phyloP scores from a whole-genome alignment of 2,113 vertebrate species.

The Lagopus leucura region DNA sequence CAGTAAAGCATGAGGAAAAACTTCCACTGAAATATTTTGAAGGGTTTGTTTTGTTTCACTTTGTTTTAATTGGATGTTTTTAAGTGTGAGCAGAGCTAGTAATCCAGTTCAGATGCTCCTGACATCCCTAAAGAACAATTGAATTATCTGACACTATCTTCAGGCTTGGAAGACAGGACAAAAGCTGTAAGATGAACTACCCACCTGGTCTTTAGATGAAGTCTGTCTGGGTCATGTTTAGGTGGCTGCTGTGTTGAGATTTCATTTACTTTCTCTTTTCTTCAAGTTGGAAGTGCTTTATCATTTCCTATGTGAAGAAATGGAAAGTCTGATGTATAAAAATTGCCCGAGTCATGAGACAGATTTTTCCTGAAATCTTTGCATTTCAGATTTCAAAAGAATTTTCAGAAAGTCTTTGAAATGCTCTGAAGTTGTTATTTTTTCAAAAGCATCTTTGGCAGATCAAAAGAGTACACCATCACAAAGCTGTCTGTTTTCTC shows the following conservation, averaged over 20 bases:
- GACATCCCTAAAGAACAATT: background rate
- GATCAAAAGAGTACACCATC: background rate
- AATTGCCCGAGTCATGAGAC: background rate
- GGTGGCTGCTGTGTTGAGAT: background rate
- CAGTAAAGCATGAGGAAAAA: background rate
- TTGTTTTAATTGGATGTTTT: background rate
- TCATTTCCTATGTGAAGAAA: background rate
- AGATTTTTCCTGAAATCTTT: constrained; percentile 22
- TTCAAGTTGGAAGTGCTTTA: background rate
- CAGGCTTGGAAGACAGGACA: background rate
- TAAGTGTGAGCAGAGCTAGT: background rate
- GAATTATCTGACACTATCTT: background rate
- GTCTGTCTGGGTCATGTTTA: background rate
- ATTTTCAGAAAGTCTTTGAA: background rate
- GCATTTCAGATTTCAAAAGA: constrained; percentile 29
- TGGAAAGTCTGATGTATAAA: constrained; percentile 4
- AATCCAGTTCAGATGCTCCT: background rate
- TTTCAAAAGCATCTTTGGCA: constrained; percentile 17
- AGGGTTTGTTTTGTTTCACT: background rate
- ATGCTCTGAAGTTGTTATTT: background rate
- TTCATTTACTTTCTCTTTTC: background rate
- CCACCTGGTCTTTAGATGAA: background rate
- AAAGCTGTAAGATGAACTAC: background rate
- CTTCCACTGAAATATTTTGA: background rate
- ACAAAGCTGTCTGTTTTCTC: constrained; percentile 36